phyloP scores from a whole-genome alignment of 2,797 vertebrate species.

The Ispidina picta region DNA sequence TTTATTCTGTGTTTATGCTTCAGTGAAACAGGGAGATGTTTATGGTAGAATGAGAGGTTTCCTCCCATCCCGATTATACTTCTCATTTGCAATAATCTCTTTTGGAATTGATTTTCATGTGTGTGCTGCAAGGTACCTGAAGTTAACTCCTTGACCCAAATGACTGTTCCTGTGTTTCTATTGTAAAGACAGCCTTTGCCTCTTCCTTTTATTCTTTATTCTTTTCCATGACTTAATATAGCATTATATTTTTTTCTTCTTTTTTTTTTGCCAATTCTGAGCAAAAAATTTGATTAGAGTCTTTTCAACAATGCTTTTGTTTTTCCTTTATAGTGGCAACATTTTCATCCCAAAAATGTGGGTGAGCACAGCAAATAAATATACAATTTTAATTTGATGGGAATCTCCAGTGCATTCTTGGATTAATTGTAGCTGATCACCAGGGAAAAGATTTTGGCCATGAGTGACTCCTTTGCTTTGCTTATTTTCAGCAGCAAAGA shows the following conservation, averaged over 20 bases:
- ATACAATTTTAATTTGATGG: neutral
- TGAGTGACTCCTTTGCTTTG: neutral
- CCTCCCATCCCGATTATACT: slow-evolving; percentile 57
- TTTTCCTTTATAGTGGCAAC: neutral
- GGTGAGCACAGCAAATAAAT: neutral
- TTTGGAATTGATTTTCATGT: slow-evolving; percentile 58
- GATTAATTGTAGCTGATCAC: neutral
- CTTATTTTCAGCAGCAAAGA: neutral
- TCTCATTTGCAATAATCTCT: slow-evolving; percentile 51
- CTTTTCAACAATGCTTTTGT: neutral
- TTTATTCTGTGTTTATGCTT: slow-evolving; percentile 61
- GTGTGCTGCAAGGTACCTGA: neutral
- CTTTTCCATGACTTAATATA: neutral
- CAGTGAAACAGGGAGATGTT: slow-evolving; percentile 53
- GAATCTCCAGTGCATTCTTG: neutral
- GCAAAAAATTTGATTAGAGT: neutral
- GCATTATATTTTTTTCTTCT: neutral
- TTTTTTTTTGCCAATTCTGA: neutral
- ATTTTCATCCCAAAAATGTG: neutral
- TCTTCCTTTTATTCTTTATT: neutral
- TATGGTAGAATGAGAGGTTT: slow-evolving; percentile 59
- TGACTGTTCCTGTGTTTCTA: neutral
- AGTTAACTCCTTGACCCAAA: slow-evolving; percentile 1
- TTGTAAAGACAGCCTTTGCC: neutral
- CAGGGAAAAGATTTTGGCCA: neutral